Evolutionary conservation across 2,888 invertebrate species (phyloP).

Genomic region (Apodemia duryi): DNA sequence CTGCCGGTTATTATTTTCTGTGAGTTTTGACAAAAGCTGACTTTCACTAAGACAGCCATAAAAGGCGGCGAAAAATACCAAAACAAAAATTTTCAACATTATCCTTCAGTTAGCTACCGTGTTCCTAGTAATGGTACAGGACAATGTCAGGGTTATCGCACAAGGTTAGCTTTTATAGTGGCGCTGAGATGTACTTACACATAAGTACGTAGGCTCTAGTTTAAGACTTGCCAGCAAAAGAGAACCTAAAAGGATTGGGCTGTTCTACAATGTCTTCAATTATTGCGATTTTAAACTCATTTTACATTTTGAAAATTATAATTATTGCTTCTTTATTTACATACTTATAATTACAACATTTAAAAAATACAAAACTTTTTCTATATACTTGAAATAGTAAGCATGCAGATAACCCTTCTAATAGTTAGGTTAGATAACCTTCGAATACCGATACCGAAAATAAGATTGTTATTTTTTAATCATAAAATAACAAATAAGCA

Average conservation of each 20-base stretch:
- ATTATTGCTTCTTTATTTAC: no score
- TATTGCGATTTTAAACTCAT: constrained; percentile 17
- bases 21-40: constrained; percentile 27
- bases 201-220: constrained; percentile 65
- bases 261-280: constrained; percentile 40
- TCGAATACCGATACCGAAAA: no score
- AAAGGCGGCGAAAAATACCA: constrained; percentile 39
- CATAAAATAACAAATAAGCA: no score
- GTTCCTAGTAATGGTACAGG: constrained; percentile 43
- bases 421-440: no score
- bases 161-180: constrained; percentile 69
- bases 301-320: no score
- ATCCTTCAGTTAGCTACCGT: constrained; percentile 36
- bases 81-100: constrained; percentile 47
- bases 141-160: constrained; percentile 72
- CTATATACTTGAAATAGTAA: no score
- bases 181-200: constrained; percentile 58
- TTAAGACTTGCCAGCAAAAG: constrained; percentile 58
- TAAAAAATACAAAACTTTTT: no score
- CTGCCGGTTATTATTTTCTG: constrained; percentile 38
- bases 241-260: constrained; percentile 65
- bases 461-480: no score
- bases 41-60: constrained; percentile 30
- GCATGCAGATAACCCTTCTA: no score
- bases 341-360: no score